These are phyloP conservation scores for Agrypnus murinus DNA, from an alignment of 2,888 invertebrate genomes.

Conservation along the genomic window DNA sequence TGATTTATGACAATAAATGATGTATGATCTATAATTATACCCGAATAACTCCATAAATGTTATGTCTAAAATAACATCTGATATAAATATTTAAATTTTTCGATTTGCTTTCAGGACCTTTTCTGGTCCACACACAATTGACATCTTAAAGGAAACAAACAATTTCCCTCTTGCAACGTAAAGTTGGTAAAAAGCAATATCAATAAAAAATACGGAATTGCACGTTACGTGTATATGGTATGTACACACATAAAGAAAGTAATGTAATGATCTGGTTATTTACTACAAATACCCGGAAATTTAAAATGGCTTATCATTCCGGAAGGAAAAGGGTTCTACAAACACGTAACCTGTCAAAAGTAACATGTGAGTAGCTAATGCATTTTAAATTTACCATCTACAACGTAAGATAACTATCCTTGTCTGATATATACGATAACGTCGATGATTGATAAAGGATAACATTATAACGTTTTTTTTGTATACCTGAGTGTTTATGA, in stretches of 20 bases:
- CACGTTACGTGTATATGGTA: no score
- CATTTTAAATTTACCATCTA: slow-evolving; percentile 15
- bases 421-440: neutral
- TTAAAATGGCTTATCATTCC: slow-evolving; percentile 31
- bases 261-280: slow-evolving; percentile 16
- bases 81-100: no score
- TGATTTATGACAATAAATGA: no score
- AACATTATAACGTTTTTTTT: slow-evolving; percentile 1
- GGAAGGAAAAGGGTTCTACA: slow-evolving; percentile 19
- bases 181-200: no score
- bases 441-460: slow-evolving; percentile 4
- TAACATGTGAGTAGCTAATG: slow-evolving; percentile 33
- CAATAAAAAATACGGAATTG: no score
- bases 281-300: slow-evolving; percentile 24
- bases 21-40: no score
- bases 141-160: no score
- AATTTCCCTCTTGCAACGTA: no score
- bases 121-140: no score
- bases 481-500: neutral
- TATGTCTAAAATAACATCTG: no score
- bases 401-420: neutral
- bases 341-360: slow-evolving; percentile 23
- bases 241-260: neutral
- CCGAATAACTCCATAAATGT: no score
- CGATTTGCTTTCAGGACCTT: no score